phyloP scores from a whole-genome alignment of 2,888 invertebrate genomes.

The Vanessa cardui region DNA sequence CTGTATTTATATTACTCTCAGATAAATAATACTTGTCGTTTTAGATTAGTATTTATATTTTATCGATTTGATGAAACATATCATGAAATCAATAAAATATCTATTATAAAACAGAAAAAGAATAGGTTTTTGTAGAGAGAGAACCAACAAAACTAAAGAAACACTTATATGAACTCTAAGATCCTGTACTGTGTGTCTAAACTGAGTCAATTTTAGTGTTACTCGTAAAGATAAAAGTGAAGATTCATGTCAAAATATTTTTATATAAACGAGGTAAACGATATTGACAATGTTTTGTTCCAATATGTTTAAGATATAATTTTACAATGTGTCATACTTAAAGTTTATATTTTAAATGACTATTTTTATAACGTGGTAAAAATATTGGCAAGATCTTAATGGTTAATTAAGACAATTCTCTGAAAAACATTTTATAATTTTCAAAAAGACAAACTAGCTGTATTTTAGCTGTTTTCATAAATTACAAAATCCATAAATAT shows the following conservation, averaged over 20 bases:
- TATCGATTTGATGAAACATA: too few species aligned
- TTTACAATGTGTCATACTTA: neutral
- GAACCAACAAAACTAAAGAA: too few species aligned
- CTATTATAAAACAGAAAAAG: too few species aligned
- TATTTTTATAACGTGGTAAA: neutral
- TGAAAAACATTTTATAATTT: neutral
- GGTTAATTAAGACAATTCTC: neutral
- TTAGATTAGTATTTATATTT: too few species aligned
- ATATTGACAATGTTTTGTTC: neutral
- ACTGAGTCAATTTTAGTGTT: too few species aligned
- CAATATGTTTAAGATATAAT: neutral
- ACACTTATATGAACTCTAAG: too few species aligned
- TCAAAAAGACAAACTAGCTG: neutral
- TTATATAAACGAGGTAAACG: neutral
- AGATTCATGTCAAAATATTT: neutral
- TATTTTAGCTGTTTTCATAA: neutral
- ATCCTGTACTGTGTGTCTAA: too few species aligned
- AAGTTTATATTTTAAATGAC: neutral
- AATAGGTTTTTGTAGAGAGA: too few species aligned
- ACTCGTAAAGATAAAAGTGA: too few species aligned
- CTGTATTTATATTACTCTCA: too few species aligned
- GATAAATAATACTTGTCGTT: too few species aligned
- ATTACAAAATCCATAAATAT: constrained; percentile 1
- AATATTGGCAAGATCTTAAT: constrained; percentile 6
- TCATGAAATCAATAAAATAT: too few species aligned